Conservation (phyloP, 64 coral and sea anemone species). For the Orbicella faveolata region DNA sequence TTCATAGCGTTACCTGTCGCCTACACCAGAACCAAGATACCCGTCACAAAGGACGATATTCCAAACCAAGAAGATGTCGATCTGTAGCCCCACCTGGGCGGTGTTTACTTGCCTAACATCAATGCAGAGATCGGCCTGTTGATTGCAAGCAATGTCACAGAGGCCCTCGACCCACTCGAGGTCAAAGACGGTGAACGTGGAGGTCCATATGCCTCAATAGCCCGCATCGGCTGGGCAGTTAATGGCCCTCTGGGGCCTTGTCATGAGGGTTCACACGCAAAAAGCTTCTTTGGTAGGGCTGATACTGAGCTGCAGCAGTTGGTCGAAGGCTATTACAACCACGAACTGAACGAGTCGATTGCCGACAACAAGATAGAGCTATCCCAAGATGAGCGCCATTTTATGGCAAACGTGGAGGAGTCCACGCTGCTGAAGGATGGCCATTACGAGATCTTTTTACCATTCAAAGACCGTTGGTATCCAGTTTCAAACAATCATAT, state of each 20-base stretch:
- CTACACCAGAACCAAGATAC: no score
- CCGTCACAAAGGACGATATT: background rate
- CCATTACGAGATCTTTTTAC: no score
- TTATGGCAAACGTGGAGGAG: no score
- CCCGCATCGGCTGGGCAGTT: no score
- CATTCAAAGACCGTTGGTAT: background rate
- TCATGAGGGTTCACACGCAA: background rate
- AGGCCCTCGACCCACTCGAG: no score
- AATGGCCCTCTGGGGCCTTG: no score
- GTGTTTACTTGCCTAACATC: background rate
- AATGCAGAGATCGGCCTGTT: slow-evolving; percentile 21
- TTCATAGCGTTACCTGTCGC: no score
- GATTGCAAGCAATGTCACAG: slow-evolving; percentile 26
- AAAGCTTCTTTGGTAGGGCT: slow-evolving; percentile 17
- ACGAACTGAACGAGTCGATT: slow-evolving; percentile 22
- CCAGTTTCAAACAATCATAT: background rate
- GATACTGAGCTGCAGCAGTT: slow-evolving; percentile 4
- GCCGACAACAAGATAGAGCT: background rate
- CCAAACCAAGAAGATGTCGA: slow-evolving; percentile 42
- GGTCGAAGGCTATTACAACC: slow-evolving; percentile 6
- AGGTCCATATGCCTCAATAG: no score
- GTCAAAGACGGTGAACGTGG: no score
- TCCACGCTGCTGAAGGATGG: no score
- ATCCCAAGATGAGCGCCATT: no score
- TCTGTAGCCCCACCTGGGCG: slow-evolving; percentile 40